Percentiles rank a stretch among this genome's conserved stretches.
Conservation (phyloP, 1,140 invertebrate species). For the Scylla paramamosain region DNA sequence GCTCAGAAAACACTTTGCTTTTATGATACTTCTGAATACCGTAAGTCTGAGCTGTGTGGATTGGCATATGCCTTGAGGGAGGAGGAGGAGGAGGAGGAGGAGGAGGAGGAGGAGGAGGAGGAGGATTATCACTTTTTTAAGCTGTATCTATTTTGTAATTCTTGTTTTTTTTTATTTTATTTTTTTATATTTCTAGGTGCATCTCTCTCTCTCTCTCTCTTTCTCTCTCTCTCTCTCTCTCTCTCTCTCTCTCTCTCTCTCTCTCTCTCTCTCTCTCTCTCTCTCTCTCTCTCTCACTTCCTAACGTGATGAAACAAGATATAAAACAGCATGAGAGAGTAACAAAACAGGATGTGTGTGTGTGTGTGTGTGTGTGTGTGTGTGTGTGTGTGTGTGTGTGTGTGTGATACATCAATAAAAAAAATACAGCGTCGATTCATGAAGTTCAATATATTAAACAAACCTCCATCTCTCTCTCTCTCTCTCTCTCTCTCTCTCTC, state of each 20-base stretch:
- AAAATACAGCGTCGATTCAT: too few species aligned
- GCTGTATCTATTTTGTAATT: too few species aligned
- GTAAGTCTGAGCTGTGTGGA: neutral
- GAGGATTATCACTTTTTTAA: neutral
- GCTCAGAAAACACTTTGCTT: neutral
- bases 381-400: slow-evolving; percentile 18
- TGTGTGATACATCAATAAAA: neutral
- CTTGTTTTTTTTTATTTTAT: too few species aligned
- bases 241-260: neutral
- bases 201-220: too few species aligned
- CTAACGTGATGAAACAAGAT: neutral
- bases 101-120: neutral
- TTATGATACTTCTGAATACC: neutral
- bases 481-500: neutral
- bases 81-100: slow-evolving; percentile 8
- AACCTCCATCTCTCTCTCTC: neutral
- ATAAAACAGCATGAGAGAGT: neutral
- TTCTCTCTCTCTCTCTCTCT: too few species aligned
- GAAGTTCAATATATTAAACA: neutral
- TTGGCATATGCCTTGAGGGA: neutral
- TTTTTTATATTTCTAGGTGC: too few species aligned
- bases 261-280: too few species aligned
- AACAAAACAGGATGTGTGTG: neutral
- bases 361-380: slow-evolving; percentile 12
- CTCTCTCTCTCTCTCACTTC: too few species aligned